phyloP scores from a whole-genome alignment of 2,113 vertebrate species.

The Chinchilla lanigera region DNA sequence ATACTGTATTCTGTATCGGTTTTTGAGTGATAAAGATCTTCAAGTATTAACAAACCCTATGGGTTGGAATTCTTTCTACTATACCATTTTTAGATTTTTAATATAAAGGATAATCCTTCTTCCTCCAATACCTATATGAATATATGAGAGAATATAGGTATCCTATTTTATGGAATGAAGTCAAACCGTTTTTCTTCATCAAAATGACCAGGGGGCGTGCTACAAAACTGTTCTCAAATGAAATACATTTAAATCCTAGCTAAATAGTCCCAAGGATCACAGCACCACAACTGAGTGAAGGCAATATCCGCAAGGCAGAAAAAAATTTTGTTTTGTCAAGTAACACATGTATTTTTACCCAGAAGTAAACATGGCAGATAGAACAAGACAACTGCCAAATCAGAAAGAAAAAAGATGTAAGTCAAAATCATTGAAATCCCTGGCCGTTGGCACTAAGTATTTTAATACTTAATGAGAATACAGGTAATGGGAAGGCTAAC shows the following conservation, averaged over 20 bases:
- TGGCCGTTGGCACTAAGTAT: not conserved
- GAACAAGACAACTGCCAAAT: constrained; percentile 48
- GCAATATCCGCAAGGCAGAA: not conserved
- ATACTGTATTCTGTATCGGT: not conserved
- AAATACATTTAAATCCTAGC: constrained; percentile 30
- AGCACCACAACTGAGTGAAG: not conserved
- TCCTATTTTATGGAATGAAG: constrained; percentile 43
- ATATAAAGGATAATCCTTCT: not conserved
- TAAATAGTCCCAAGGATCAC: not conserved
- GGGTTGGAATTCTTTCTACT: not conserved
- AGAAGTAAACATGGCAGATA: constrained; percentile 39
- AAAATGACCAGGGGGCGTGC: not conserved
- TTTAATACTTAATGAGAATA: constrained; percentile 41
- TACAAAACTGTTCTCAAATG: constrained; percentile 39
- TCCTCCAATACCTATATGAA: not conserved
- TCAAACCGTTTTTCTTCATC: constrained; percentile 45
- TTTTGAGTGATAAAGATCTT: constrained; percentile 12
- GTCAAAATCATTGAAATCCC: constrained; percentile 26
- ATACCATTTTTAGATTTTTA: constrained; percentile 32
- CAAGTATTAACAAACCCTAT: not conserved
- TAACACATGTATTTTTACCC: constrained; percentile 38
- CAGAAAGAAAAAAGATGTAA: constrained; percentile 32
- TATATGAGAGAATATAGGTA: constrained; percentile 12
- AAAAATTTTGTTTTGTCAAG: constrained; percentile 47
- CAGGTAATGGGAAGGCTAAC: not conserved